Conservation (phyloP, 2,113 vertebrate genomes). For the Camelus dromedarius region DNA sequence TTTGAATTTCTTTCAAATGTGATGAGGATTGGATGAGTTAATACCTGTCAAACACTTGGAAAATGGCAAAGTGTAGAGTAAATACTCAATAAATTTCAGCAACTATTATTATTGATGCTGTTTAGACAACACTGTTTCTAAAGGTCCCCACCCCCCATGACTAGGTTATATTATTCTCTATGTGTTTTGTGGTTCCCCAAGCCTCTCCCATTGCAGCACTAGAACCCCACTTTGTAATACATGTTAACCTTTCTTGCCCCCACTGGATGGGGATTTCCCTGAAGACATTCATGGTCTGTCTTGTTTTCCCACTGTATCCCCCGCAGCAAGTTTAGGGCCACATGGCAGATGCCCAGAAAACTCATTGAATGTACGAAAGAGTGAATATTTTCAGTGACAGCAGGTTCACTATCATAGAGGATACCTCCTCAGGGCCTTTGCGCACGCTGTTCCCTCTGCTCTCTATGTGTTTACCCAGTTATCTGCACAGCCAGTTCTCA, state of each 20-base stretch:
- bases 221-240: fast-evolving
- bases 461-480: background rate
- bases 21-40: background rate
- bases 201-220: fast-evolving
- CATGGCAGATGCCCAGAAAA: background rate
- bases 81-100: background rate
- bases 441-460: background rate
- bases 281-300: fast-evolving
- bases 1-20: background rate
- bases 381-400: background rate
- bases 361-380: background rate
- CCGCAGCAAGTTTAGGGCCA: background rate
- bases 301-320: background rate
- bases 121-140: background rate
- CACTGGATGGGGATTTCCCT: background rate
- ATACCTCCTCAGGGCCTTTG: background rate
- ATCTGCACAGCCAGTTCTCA: fast-evolving
- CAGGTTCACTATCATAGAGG: background rate
- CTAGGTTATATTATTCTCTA: fast-evolving
- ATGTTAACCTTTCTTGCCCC: background rate
- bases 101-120: background rate
- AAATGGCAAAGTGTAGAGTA: background rate
- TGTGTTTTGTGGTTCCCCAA: background rate
- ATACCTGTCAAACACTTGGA: background rate
- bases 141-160: fast-evolving